phyloP scores from a whole-genome alignment of 2,113 vertebrate species.

The Pseudopipra pipra region DNA sequence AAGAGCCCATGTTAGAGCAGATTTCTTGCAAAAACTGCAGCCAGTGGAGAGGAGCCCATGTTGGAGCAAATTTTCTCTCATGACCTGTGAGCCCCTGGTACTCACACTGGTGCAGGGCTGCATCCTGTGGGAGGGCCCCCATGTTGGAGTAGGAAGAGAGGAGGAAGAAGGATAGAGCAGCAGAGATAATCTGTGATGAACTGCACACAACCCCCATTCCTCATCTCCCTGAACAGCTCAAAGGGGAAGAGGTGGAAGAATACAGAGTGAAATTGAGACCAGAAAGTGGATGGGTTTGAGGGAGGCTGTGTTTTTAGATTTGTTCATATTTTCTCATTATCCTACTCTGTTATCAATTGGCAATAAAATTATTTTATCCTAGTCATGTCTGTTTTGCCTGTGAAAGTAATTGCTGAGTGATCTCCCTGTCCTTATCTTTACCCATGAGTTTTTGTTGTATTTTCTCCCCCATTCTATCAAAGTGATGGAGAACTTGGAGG shows the following conservation, averaged over 20 bases:
- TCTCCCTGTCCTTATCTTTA: not conserved
- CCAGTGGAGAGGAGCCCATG: not conserved
- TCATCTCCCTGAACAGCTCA: not conserved
- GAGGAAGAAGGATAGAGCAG: not conserved
- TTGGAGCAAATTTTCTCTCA: not conserved
- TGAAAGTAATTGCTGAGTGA: not conserved
- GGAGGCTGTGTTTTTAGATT: not conserved
- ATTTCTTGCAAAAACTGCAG: not conserved
- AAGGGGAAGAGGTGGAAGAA: not conserved
- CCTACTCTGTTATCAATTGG: not conserved
- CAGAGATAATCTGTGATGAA: not conserved
- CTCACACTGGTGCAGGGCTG: not conserved
- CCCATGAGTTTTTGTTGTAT: not conserved
- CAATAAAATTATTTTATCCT: not conserved
- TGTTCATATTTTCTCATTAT: not conserved
- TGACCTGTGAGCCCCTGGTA: too few species aligned
- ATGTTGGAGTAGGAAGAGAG: not conserved
- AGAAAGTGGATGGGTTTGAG: accelerated
- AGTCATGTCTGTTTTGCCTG: not conserved
- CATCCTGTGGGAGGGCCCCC: too few species aligned
- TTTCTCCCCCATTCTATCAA: not conserved
- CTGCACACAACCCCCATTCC: not conserved
- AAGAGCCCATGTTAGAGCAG: not conserved
- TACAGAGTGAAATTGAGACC: not conserved
- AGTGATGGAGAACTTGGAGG: not conserved